phyloP scores from a whole-genome alignment of 2,113 vertebrate species.

The Chrysemys picta region DNA sequence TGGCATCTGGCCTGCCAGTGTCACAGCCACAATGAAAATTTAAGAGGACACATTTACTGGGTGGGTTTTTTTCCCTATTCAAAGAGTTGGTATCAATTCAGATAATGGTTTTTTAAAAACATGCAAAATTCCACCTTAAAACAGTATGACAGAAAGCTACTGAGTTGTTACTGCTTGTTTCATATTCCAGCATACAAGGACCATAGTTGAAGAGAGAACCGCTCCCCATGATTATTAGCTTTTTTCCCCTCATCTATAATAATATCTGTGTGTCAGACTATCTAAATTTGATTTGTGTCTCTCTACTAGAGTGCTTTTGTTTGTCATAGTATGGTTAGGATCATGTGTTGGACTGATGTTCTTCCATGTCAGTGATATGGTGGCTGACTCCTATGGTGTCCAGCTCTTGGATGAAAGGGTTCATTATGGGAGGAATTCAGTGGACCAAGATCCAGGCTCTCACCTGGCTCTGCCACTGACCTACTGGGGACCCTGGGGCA shows the following conservation, averaged over 20 bases:
- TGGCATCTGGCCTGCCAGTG: too few relatives aligned
- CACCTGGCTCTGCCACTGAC: too few relatives aligned
- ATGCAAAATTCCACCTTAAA: background rate
- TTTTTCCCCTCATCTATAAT: background rate
- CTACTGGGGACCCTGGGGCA: too few relatives aligned
- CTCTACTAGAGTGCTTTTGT: background rate
- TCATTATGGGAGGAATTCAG: too few relatives aligned
- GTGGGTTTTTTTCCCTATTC: background rate
- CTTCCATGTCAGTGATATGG: background rate
- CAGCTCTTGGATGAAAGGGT: background rate
- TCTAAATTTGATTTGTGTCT: background rate
- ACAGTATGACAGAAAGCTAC: background rate
- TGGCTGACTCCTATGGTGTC: background rate
- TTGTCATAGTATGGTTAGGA: background rate
- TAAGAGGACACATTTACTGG: background rate
- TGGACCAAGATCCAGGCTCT: too few relatives aligned
- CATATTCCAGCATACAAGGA: background rate
- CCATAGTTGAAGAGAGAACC: background rate
- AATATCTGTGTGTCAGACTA: accelerated
- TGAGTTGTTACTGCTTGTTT: background rate
- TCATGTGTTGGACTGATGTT: background rate
- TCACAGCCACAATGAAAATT: background rate
- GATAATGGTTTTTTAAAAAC: background rate
- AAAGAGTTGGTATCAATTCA: constrained; percentile 9
- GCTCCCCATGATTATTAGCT: background rate